Evolutionary conservation across 1,140 invertebrate species (phyloP), one percentile per base, ranked within the genome.

Genomic region (Antheraea pernyi): DNA sequence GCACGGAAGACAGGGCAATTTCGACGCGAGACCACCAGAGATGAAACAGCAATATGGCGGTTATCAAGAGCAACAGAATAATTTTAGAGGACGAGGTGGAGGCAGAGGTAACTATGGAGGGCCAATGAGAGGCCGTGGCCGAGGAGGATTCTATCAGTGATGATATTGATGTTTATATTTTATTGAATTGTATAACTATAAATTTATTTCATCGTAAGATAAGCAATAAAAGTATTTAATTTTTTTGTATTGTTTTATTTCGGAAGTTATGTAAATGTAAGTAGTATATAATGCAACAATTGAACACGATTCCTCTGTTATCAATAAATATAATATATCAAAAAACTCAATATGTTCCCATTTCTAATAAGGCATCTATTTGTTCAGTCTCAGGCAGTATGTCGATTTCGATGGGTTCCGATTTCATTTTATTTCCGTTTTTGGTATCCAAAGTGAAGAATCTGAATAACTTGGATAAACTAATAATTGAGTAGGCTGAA

Each of bases 401-500:
- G 59, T 93, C 91, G n/a, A 91, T 85, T 77, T 91, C 89, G 8
- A 88, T 48, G 3, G 85, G 82, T 66, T 93, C 91, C 0, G 83
- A 61, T 65, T 89, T 87, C 1, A 87, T 63, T 62, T 82, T 80
- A 4, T 68, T 74, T 10, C 71, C 79, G 42, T 63, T 69, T 73
- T 85, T 92, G 7, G 82, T 68, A 64, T 89, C 91, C 36, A 92
- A 58, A 4, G 81, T 81, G 75, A 93, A 92, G 74, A 92, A 91
- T 68, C 88, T 84, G 81, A 95, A 95, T 46, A 95, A 78, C 72
- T 93, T 93, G 9, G 88, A 91, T 6, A 96, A 88, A 77, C 95
- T 93, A 19, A 96, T 95, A 67, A 95, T 90, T 1, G 95, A 95
- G 82, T 96, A 96, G 0, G 94, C 94, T 68, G 94, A 96, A 37